Base-by-base conservation (phyloP, 1,140 invertebrate species). In the Acromyrmex heyeri region DNA sequence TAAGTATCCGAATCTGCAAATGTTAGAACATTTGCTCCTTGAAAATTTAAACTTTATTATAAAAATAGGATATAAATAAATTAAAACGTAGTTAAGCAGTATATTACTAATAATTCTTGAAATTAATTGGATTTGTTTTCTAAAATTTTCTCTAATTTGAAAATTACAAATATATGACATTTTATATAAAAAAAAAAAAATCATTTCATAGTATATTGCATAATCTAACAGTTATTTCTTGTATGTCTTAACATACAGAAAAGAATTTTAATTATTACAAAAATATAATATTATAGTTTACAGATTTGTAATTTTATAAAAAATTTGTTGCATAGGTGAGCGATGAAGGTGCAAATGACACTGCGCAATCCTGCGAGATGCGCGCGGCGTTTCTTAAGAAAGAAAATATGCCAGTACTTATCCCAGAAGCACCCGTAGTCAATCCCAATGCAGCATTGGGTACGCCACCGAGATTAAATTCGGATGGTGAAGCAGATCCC, bases 371-470 rank as follows among this genome's bases (percentile, higher is more conserved):
- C 92, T 21, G 18, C 8, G 24, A 86, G n/a, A 14, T 53, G 21
- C 76, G 72, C 38, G 48, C 69, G 44, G 93, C 94, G 24, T 87
- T 93, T 53, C 86, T 94, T 16, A 94, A 95, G 61, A 94, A 92
- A 53, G 92, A 95, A 87, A 94, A 92, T 81, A 94, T 94, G 92
- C 94, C 95, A 50, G 92, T 95, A 73, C 88, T 95, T 55, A 95
- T 95, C 72, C 94, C 95, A 27, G 95, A 95, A 81, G 95, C 95
- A 24, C 94, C 95, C 50, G 92, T 95, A 78, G 95, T 95, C 4
- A 95, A 95, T 93, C 95, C 95, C 0, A 95, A 95, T 79, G 95
- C 94, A 57, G 95, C 95, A 27, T 91, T 95, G 65, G 95, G 95
- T 64, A 95, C 95, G 27, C 95, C 95, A 48, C 95, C 95, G 44